phyloP scores from a whole-genome alignment of 2,113 vertebrate genomes.

The Ploceus nigricollis region DNA sequence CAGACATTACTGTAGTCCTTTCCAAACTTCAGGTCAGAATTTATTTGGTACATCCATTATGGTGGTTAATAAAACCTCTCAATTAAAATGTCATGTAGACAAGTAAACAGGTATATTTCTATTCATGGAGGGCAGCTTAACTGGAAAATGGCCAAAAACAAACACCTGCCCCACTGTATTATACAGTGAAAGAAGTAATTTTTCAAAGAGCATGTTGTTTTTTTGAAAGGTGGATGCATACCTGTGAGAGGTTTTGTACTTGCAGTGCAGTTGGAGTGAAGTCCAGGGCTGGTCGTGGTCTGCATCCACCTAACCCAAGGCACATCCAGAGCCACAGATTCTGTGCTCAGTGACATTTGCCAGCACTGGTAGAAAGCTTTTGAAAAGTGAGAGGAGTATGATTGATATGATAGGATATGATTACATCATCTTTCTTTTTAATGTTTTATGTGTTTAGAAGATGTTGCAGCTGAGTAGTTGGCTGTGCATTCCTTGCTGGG shows the following conservation, averaged over 20 bases:
- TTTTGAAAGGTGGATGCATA: not conserved
- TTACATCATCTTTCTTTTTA: too few species aligned
- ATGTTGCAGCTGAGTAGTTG: not conserved
- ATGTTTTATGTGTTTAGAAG: not conserved
- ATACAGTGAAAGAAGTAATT: not conserved
- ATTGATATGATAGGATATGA: not conserved
- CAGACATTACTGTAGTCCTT: not conserved
- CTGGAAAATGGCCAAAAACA: not conserved
- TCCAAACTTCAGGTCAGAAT: not conserved
- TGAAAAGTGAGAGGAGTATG: not conserved
- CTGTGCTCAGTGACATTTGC: rapidly evolving
- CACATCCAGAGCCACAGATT: not conserved
- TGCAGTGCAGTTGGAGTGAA: not conserved
- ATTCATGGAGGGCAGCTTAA: not conserved
- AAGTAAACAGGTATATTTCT: not conserved
- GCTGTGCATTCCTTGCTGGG: not conserved
- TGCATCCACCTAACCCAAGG: not conserved
- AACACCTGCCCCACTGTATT: not conserved
- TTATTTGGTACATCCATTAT: not conserved
- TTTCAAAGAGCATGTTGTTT: not conserved
- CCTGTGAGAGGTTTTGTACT: not conserved
- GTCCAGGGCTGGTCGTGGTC: not conserved
- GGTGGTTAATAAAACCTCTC: not conserved
- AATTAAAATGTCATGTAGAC: not conserved
- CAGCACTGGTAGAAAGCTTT: rapidly evolving